Evolutionary conservation across 2,797 vertebrate species (phyloP), one percentile per base, ranked within the genome.

Genomic region (Gymnoscopelus braueri): DNA sequence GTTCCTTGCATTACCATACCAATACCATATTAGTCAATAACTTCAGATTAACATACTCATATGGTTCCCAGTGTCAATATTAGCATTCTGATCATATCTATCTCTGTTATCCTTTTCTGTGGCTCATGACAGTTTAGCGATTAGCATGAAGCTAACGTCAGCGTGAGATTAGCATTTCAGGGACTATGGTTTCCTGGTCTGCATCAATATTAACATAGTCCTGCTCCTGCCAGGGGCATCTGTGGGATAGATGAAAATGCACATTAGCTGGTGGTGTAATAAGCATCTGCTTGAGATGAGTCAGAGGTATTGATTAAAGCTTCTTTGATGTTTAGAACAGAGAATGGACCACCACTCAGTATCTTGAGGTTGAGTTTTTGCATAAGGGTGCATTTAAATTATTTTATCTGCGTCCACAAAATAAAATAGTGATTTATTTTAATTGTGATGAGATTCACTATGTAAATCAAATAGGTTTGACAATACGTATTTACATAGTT

Each of bases 221-320:
- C 75, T 55, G 54, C 76, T 72, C 67, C 62, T 63, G 75, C 29
- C n/a, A 15, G 59, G 75, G 74, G 79, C 72, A 69, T 81, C 73
- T 63, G 72, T 63, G 3, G 19, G 73, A 68, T 68, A 64, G 85
- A 81, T 78, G 56, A 76, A 82, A 83, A 80, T 72, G 74, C 76
- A 74, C 75, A 78, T 63, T 67, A 74, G 69, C 58, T 19, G 65
- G 24, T 19, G 65, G 24, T 82, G 76, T 78, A 82, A 69, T 83
- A 67, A 75, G 75, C 52, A 60, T 83, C 77, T 78, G 24, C 23
- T 59, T 35, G 69, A 65, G 72, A 75, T 78, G 81, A 83, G 55
- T 71, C 67, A 84, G 49, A 56, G 75, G 26, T 89, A 88, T 90
- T 78, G 90, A 91, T 88, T 79, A 71, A 35, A 14, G 71, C 26